Percentiles rank a stretch among this genome's conserved stretches.
These are phyloP conservation scores for Octonoba sinensis DNA, from an alignment of 2,888 invertebrate species.

Conservation along the genomic window DNA sequence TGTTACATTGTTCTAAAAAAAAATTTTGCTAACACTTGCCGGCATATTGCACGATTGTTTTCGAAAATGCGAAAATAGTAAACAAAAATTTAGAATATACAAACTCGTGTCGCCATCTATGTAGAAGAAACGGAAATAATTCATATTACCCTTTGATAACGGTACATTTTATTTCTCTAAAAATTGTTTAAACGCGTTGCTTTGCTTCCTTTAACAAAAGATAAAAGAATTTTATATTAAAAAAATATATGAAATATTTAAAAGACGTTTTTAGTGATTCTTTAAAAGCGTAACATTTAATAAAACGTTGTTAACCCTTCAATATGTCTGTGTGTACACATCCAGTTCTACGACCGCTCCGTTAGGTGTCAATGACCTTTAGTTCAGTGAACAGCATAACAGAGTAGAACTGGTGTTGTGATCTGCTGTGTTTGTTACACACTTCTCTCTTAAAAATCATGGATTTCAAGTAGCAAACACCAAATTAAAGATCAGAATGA, in stretches of 20 bases:
- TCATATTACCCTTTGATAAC: too few species aligned
- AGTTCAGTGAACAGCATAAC: slow-evolving; percentile 63
- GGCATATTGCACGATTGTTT: too few species aligned
- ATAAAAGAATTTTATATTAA: neutral
- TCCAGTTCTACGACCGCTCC: slow-evolving; percentile 63
- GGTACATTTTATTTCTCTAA: too few species aligned
- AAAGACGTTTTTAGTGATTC: neutral
- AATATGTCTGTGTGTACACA: slow-evolving; percentile 32
- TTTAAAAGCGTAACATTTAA: neutral
- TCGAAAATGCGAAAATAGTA: too few species aligned
- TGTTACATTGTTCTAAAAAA: too few species aligned
- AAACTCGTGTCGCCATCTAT: too few species aligned
- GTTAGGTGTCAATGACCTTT: slow-evolving; percentile 64
- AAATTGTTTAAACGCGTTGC: too few species aligned
- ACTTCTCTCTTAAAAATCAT: slow-evolving; percentile 40
- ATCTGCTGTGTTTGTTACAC: slow-evolving; percentile 39
- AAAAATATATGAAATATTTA: neutral
- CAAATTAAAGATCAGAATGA: neutral
- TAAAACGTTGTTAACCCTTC: neutral
- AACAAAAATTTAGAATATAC: too few species aligned
- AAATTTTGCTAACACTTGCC: too few species aligned
- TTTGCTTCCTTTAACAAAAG: neutral
- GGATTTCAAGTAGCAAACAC: slow-evolving; percentile 43
- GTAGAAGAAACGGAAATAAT: too few species aligned
- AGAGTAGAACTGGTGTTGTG: slow-evolving; percentile 44